phyloP scores from a whole-genome alignment of 2,888 invertebrate genomes.

The Phragmatobia fuliginosa region DNA sequence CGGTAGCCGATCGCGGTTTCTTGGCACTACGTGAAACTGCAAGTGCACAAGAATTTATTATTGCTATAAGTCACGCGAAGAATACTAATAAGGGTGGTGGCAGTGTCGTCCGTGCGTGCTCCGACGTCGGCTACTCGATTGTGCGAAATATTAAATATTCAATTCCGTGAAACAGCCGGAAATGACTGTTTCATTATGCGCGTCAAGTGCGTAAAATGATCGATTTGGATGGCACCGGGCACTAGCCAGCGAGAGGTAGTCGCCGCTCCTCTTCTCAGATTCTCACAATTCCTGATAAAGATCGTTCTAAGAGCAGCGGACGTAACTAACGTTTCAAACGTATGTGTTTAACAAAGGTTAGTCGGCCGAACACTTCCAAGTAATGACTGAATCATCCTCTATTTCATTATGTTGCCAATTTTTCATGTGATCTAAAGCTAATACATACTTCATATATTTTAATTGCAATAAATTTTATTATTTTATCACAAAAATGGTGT shows the following conservation, averaged over 20 bases:
- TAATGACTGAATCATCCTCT: conserved; percentile 50
- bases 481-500: background rate
- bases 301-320: conserved; percentile 63
- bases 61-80: conserved; percentile 73
- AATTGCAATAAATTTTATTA: background rate
- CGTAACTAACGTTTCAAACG: conserved; percentile 49
- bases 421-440: conserved; percentile 15
- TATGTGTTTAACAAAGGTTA: conserved; percentile 51
- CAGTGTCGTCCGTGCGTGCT: conserved; percentile 66
- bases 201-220: conserved; percentile 77
- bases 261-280: conserved; percentile 53
- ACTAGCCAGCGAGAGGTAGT: conserved; percentile 43
- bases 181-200: conserved; percentile 80
- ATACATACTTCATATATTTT: background rate
- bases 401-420: conserved; percentile 43
- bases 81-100: conserved; percentile 74
- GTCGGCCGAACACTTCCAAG: conserved; percentile 50
- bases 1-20: conserved; percentile 78
- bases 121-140: conserved; percentile 64
- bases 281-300: conserved; percentile 68
- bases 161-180: conserved; percentile 81
- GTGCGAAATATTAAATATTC: conserved; percentile 75
- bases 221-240: conserved; percentile 72
- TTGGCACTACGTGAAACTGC: conserved; percentile 83
- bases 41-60: conserved; percentile 85